Evolutionary conservation across 35 echinoderm and acorn worm species (phyloP), one percentile per base, ranked within the genome.

Genomic region (Holothuria glaberrima): DNA sequence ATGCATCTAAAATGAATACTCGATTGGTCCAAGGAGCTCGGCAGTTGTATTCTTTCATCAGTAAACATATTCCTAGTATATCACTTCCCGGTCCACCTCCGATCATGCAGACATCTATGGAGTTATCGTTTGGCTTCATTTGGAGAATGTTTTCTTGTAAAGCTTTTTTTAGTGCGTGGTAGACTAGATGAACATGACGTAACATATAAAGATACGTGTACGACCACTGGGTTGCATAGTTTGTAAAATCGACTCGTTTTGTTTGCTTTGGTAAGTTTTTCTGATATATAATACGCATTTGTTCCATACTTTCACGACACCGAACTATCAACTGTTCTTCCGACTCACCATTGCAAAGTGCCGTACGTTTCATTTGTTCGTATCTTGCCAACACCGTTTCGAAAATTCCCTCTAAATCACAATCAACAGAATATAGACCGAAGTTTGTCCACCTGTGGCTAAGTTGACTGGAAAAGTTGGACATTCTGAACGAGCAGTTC

Each of bases 11-110:
- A 45, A 66, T 25, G 83, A 66, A 5, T 9, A 45, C 83, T 12
- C 64, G 20, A 22, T 25, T 25, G 3, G 26, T 58, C 6, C 62
- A 19, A 9, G 31, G 58, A 19, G 20, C 35, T 14, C 1, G 30
- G 38, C 31, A 63, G 35, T 59, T 59, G 20, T 66, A 12, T 46
- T 86, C 33, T 45, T 59, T 60, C 28, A 65, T 14, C 19, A 86
- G 64, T 32, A 86, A n/a, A 36, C 30, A 20, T 6, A 86, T 9
- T 30, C 83, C 83, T 3, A 86, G 58, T 64, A 86, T 19, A 68
- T 86, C 83, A 86, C 83, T 86, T 13, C 83, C 83, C 10, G 83
- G 83, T 45, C 83, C 83, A 63, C 83, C 83, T 22, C 83, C 83
- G 9, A 86, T 67, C 59, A 35, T 41, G 35, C 60, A 86, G 32